Evolutionary conservation across 2,888 invertebrate species (phyloP).

Genomic region (Mantis religiosa): DNA sequence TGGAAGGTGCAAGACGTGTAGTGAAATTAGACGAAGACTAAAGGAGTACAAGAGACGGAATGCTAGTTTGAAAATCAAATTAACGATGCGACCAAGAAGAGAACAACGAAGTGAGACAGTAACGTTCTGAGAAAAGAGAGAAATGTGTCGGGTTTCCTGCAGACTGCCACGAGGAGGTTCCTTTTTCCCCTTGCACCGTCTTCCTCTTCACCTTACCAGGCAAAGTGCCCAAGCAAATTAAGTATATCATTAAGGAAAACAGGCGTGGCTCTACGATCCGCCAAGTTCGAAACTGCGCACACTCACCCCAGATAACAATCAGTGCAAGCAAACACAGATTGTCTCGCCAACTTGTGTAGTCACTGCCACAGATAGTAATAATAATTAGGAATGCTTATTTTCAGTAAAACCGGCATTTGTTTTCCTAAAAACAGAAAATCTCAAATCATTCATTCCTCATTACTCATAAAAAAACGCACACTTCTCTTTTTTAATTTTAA

Average conservation of each 20-base stretch:
- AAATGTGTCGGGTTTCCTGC: background rate
- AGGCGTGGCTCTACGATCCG: background rate
- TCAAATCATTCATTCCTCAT: background rate
- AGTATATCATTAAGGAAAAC: conserved; percentile 24
- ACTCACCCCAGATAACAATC: background rate
- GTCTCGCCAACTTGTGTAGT: background rate
- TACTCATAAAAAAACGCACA: no score
- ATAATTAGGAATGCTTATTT: background rate
- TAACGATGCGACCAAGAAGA: conserved; percentile 13
- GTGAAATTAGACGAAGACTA: conserved; percentile 12
- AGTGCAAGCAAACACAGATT: background rate
- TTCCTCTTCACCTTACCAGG: conserved; percentile 16
- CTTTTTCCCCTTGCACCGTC: background rate
- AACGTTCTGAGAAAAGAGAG: background rate
- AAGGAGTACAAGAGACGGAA: background rate
- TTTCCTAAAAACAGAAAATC: no score
- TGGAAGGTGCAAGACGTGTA: background rate
- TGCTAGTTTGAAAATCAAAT: conserved; percentile 15
- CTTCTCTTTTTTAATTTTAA: no score
- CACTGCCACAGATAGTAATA: background rate
- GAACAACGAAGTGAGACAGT: background rate
- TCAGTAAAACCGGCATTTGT: background rate
- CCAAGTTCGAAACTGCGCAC: background rate
- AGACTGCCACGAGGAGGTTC: background rate
- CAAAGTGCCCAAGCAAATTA: conserved; percentile 22